phyloP scores from a whole-genome alignment of 1,140 invertebrate genomes.

The Panulirus ornatus region DNA sequence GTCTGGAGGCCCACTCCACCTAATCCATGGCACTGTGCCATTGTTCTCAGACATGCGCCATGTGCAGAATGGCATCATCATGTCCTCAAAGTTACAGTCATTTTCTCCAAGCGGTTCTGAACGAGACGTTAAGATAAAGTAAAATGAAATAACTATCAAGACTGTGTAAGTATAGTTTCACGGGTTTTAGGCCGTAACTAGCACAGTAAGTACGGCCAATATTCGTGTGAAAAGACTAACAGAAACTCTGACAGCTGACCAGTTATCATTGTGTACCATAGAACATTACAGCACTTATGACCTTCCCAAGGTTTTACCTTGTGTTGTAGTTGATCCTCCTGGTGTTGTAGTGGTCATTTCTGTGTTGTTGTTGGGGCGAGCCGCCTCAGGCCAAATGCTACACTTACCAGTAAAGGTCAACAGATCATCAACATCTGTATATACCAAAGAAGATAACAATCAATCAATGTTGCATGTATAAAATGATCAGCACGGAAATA shows the following conservation, averaged over 20 bases:
- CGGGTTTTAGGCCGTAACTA: too few relatives aligned
- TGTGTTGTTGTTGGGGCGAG: constrained; percentile 26
- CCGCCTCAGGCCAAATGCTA: constrained; percentile 28
- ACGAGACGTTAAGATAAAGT: too few relatives aligned
- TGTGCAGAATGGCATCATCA: constrained; percentile 41
- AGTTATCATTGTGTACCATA: too few relatives aligned
- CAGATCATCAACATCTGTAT: constrained; percentile 61
- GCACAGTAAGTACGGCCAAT: too few relatives aligned
- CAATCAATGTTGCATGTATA: background rate
- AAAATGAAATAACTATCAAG: too few relatives aligned
- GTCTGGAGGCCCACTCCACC: constrained; percentile 47
- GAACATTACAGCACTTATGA: too few relatives aligned
- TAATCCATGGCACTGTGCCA: constrained; percentile 39
- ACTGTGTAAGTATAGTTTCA: too few relatives aligned
- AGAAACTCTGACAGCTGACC: too few relatives aligned
- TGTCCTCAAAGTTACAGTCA: constrained; percentile 68
- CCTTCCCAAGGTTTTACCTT: constrained; percentile 25
- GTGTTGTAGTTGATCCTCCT: constrained; percentile 27
- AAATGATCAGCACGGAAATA: background rate
- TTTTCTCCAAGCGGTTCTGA: constrained; percentile 61
- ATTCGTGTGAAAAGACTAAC: too few relatives aligned
- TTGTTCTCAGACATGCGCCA: constrained; percentile 40
- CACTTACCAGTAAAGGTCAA: constrained; percentile 43
- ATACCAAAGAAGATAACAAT: background rate
- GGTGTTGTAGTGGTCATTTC: constrained; percentile 26